Conservation (phyloP, 1,140 invertebrate genomes). For the Eueides isabella region DNA sequence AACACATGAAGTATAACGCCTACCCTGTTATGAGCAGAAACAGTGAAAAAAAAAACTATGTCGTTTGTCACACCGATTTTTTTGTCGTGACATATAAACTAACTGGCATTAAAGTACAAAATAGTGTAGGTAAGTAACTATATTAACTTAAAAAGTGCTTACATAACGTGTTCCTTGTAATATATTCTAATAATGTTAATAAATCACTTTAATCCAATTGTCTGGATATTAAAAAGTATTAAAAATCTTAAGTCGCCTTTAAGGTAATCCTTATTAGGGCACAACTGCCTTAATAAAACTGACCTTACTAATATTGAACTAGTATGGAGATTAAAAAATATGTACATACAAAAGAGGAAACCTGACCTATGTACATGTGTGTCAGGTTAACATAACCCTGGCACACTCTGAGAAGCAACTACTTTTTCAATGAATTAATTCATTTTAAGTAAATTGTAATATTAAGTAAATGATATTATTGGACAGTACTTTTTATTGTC, state of each 20-base stretch:
- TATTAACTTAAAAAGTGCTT: too few relatives aligned
- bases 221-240: neutral
- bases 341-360: conserved; percentile 23
- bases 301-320: conserved; percentile 16
- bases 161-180: neutral
- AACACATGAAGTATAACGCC: too few relatives aligned
- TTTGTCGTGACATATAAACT: too few relatives aligned
- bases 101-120: too few relatives aligned
- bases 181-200: neutral
- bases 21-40: too few relatives aligned
- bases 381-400: conserved; percentile 13
- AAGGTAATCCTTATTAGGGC: conserved; percentile 8
- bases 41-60: too few relatives aligned
- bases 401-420: neutral
- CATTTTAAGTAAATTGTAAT: too few relatives aligned
- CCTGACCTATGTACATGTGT: conserved; percentile 15
- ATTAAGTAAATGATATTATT: too few relatives aligned
- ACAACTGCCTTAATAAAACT: conserved; percentile 17
- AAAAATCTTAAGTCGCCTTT: neutral
- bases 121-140: too few relatives aligned
- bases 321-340: conserved; percentile 20
- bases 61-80: too few relatives aligned
- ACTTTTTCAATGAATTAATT: neutral
- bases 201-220: neutral
- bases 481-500: too few relatives aligned